Base-by-base conservation (phyloP, 2,888 invertebrate genomes). In the Amiota mariae region DNA sequence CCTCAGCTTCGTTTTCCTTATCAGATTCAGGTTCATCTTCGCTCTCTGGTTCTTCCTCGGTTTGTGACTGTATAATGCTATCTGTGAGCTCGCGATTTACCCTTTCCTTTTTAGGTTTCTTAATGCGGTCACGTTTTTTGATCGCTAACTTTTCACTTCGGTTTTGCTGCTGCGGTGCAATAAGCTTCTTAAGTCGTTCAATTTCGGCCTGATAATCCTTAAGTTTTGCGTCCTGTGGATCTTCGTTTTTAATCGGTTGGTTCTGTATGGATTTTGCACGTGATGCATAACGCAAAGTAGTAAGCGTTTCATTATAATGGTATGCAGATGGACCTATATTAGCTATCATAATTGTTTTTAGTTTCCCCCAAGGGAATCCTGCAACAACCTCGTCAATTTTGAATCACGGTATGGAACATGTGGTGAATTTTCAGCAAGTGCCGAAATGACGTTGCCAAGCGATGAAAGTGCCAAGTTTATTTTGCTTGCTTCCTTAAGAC, bases 201-300 rank as follows among this genome's bases (percentile, higher is more conserved):
- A 98, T 98, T 91, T 98, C 98, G 78, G 96, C 95, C 89, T 99
- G 98, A 90, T 98, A 97, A 89, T 98, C 97, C 86, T 98, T 93
- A 72, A 98, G 91, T 87, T 99, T 93, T 24, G 99, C 98, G 90
- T 99, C 99, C 90, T 99, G 99, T 54, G 99, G 98, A 92, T 99
- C 99, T 90, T 99, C 99, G 91, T 99, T 99, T 87, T 99, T 97
- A 80, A 97, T 94, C 20, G 99, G 99, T 90, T 97, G 97, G 91
- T 99, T 99, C 92, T 98, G 98, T 84, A 99, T 99, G 81, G 97
- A 97, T 91, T 99, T 99, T 13, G 99, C 99, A 64, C 99, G 92
- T 89, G 97, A 97, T 2, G 99, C 97, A 90, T 99, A 98, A 54
- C 98, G 92, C 77, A 99, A 91, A n/a, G 99, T 99, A 49, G 97